Conservation (phyloP, 23 tunicate genomes). For the Ascidia mentula region DNA sequence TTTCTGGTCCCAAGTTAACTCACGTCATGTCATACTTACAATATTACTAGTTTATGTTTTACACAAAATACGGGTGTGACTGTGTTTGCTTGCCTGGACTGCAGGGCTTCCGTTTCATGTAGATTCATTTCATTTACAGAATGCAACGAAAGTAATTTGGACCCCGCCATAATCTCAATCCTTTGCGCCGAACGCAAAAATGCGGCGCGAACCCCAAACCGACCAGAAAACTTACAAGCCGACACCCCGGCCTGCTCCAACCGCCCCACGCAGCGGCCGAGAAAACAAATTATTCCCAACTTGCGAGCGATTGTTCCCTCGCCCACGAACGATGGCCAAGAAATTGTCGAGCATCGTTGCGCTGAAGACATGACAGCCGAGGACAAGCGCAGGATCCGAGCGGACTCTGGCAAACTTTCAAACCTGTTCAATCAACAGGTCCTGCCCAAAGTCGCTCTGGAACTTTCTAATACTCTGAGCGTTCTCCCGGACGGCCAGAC, state of each 20-base stretch:
- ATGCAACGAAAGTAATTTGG: neutral
- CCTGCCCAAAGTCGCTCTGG: constrained; percentile 34
- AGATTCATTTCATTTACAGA: neutral
- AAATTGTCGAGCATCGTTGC: neutral
- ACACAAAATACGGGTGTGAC: neutral
- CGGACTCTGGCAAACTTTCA: neutral
- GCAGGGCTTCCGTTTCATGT: no score
- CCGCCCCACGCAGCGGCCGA: neutral
- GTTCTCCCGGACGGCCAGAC: constrained; percentile 34
- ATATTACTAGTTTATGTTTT: neutral
- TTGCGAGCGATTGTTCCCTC: neutral
- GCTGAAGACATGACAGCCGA: neutral
- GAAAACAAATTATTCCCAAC: neutral
- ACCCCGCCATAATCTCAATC: neutral
- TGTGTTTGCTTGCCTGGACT: neutral
- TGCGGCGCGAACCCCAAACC: neutral
- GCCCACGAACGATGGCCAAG: neutral
- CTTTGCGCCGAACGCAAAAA: neutral
- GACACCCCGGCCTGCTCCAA: neutral
- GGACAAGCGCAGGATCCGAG: neutral
- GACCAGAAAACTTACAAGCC: neutral
- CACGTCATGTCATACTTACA: no score
- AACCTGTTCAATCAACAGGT: constrained; percentile 32
- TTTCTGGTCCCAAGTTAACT: no score
- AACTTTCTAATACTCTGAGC: constrained; percentile 32